Percentiles rank a stretch among this genome's conserved stretches.
phyloP scores from a whole-genome alignment of 2,888 invertebrate species.

The Iselma pallidipennis region DNA sequence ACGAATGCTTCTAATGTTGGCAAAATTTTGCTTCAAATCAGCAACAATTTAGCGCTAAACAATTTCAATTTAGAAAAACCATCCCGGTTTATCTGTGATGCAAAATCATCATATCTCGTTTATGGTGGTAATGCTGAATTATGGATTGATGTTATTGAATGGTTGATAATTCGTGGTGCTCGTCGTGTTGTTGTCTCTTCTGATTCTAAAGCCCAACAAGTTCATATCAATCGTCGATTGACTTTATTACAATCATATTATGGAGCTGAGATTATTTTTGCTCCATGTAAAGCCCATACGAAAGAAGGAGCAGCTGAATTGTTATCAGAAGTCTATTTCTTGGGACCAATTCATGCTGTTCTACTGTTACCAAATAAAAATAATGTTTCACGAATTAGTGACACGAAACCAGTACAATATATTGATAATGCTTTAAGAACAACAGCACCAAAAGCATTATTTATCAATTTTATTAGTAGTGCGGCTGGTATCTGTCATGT shows the following conservation, averaged over 20 bases:
- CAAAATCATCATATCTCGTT: slow-evolving; percentile 48
- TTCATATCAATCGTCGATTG: slow-evolving; percentile 50
- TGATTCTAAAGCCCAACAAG: slow-evolving; percentile 79
- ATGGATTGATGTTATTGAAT: slow-evolving; percentile 67
- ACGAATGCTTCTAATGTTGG: slow-evolving; percentile 44
- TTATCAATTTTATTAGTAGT: slow-evolving; percentile 47
- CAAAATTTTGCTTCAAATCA: slow-evolving; percentile 47
- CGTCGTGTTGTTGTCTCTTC: slow-evolving; percentile 79
- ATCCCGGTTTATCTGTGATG: slow-evolving; percentile 49
- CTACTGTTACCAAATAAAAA: slow-evolving; percentile 46
- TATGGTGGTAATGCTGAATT: slow-evolving; percentile 49
- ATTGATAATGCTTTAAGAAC: slow-evolving; percentile 49
- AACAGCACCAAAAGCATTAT: slow-evolving; percentile 48
- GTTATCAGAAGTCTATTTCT: slow-evolving; percentile 39
- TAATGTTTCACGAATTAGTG: slow-evolving; percentile 34
- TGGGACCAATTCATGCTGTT: slow-evolving; percentile 48
- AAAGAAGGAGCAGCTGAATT: slow-evolving; percentile 42
- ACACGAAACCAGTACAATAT: slow-evolving; percentile 47
- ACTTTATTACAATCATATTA: slow-evolving; percentile 46
- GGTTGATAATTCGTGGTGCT: slow-evolving; percentile 84
- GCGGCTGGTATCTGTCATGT: slow-evolving; percentile 46
- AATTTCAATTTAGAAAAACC: slow-evolving; percentile 48
- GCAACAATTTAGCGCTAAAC: slow-evolving; percentile 43
- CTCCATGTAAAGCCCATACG: slow-evolving; percentile 44
- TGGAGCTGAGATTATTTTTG: slow-evolving; percentile 45